Base-by-base conservation (phyloP, 1,140 invertebrate genomes). In the Hydropsyche tenuis region DNA sequence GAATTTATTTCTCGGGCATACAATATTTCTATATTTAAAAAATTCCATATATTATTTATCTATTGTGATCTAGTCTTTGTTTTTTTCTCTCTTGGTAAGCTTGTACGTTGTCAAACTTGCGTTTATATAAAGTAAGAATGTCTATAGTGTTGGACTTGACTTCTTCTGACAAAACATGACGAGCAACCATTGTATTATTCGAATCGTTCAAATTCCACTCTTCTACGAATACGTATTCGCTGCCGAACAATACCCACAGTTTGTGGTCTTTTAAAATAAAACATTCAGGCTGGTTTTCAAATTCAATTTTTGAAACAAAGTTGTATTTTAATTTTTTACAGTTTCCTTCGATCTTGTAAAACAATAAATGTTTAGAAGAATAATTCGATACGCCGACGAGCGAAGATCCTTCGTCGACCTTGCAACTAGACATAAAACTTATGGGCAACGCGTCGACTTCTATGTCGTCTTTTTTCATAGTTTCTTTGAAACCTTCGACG, bases 51-150 rank as follows among this genome's bases (percentile, higher is more conserved):
- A n/a, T 22, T 16, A 51, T 51, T 51, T 14, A 5, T 51, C 14
- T 5, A 5, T 51, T 16, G 14, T 5, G 3, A 5, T 71, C 78
- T 78, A 81, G 69, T 78, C 84, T 80, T 75, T 81, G 80, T 74
- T 90, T 92, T 81, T 93, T 93, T 76, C 89, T 88, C 81, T 92
- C 89, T 79, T 90, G 85, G 82, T 93, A 93, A 79, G 92, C 91
- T 80, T 90, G 89, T 20, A 92, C 86, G 86, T 92, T 92, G 80
- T 93, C 91, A 85, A 87, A 92, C 78, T 89, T 91, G 78, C 89
- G 89, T 82, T 92, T 93, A 78, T 91, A 92, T 74, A 92, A 86
- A 71, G 74, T 84, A n/a, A 48, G 43, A 51, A 46, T 65, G 7
- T 42, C 12, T 43, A 1, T n/a, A 1, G 3, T 16, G 1, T 20